Evolutionary conservation across 2,113 vertebrate genomes (phyloP), one percentile per base, ranked within the genome.

Genomic region (Rhombomys opimus): DNA sequence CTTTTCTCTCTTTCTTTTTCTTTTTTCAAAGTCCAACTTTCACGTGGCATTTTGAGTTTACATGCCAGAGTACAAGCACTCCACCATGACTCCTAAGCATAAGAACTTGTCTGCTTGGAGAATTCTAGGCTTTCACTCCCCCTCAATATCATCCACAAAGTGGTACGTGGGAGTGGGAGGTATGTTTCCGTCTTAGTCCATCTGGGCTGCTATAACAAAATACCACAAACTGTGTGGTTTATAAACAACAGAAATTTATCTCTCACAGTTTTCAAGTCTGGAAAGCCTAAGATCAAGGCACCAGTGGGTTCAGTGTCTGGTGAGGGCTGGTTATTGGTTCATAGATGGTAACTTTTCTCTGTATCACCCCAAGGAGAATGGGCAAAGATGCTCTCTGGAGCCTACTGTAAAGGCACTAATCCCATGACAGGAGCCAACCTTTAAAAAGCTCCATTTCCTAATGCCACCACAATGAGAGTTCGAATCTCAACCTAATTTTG

Each of bases 31-130:
- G 80, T 10, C 57, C 30, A 4, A 2, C 14, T 23, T 4, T 27
- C 4, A 0, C 0, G 0, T 54, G 76, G 59, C 27, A 52, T 5
- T 35, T 25, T 18, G 81, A 15, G 32, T 59, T 10, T 20, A 8
- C 8, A 1, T 0, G 11, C 87, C 50, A 9, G 50, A 27, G 46
- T 18, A n/a, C 0, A 11, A 6, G 20, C 18, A 6, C 7, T 35
- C 70, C 0, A 0, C 63, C 27, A 11, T 32, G 22, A 25, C 32
- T 50, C 35, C 2, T 0, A n/a, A 25, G 30, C 59, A 2, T 18
- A 17, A 18, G 61, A 57, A 9, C 63, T 54, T 38, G 61, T 50
- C 27, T 50, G 18, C 54, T 57, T 3, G 7, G 86, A 76, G 50
- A 87, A 7, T 35, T 63, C 23, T 22, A 50, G 25, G 41, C 7